Evolutionary conservation across 2,113 vertebrate genomes (phyloP).

Genomic region (Bostrychus sinensis): DNA sequence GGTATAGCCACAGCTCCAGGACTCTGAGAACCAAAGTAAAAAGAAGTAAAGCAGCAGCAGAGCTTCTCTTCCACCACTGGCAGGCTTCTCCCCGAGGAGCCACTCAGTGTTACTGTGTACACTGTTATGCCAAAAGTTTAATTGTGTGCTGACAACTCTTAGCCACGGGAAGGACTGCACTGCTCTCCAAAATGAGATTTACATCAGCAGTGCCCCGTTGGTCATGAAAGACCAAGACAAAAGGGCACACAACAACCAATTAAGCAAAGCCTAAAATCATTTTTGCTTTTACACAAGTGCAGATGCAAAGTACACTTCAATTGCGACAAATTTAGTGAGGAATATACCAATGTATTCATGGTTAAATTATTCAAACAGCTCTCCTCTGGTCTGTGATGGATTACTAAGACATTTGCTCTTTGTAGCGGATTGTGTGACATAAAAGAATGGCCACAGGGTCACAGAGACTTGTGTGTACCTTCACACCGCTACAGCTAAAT

Average conservation of each 20-base stretch:
- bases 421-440: constrained; percentile 31
- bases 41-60: constrained; percentile 46
- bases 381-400: constrained; percentile 38
- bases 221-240: constrained; percentile 59
- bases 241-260: constrained; percentile 70
- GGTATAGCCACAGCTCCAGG: constrained; percentile 34
- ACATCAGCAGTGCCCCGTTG: constrained; percentile 59
- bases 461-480: constrained; percentile 24
- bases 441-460: constrained; percentile 28
- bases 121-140: constrained; percentile 64
- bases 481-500: constrained; percentile 21
- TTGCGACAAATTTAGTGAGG: constrained; percentile 42
- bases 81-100: constrained; percentile 53
- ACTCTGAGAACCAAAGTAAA: constrained; percentile 35
- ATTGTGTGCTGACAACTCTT: constrained; percentile 63
- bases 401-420: constrained; percentile 29
- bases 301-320: constrained; percentile 44
- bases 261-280: constrained; percentile 63
- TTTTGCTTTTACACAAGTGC: constrained; percentile 35
- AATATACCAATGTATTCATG: constrained; percentile 39
- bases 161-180: constrained; percentile 53
- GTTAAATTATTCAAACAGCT: constrained; percentile 48
- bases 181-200: constrained; percentile 63
- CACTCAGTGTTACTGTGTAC: constrained; percentile 45
- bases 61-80: constrained; percentile 47